Base-by-base conservation (phyloP, 2,888 invertebrate species). In the Drosophila kanekoi region DNA sequence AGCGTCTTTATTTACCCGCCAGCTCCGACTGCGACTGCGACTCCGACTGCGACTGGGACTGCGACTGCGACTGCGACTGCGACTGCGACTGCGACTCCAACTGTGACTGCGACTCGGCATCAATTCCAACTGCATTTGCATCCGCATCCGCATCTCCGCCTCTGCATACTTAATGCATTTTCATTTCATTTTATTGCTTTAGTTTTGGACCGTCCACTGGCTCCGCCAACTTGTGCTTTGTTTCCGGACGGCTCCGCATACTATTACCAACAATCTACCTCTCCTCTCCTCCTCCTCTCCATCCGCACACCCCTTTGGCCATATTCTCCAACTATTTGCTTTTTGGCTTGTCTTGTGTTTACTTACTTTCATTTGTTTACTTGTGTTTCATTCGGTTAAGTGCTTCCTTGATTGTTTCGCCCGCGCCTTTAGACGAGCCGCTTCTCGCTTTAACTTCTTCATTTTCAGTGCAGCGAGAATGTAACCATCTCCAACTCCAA, bases 381-480 rank as follows among this genome's bases (percentile, higher is more conserved):
- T 86, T 87, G 80, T 80, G 76, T 87, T 86, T 89, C 86, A 86
- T 86, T 86, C 86, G 89, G 88, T 89, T 86, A 86, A 86, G 86
- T 86, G 89, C 89, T 86, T 86, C 81, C 84, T 73, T 87, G 87
- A 85, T 87, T 85, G 85, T 85, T 85, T 83, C 72, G 72, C 63
- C 78, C 65, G 79, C 81, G 73, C 77, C 57, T 61, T 28, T 28
- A 28, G 62, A 48, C 65, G 20, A 11, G 20, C 56, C 60, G 35
- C 54, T 49, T 37, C 58, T 58, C 54, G 47, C 61, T 53, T 48
- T 51, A 70, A 54, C 72, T 62, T 54, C 57, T 35, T 61, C 54
- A 54, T 48, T 63, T 63, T 43, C 45, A 8, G 13, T 41, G 35
- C 33, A 23, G 23, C 23, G 23, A 0, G 1, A 1, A 18, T 47